Base-by-base conservation (phyloP, 2,113 vertebrate species). In the Dryoscopus gambensis region DNA sequence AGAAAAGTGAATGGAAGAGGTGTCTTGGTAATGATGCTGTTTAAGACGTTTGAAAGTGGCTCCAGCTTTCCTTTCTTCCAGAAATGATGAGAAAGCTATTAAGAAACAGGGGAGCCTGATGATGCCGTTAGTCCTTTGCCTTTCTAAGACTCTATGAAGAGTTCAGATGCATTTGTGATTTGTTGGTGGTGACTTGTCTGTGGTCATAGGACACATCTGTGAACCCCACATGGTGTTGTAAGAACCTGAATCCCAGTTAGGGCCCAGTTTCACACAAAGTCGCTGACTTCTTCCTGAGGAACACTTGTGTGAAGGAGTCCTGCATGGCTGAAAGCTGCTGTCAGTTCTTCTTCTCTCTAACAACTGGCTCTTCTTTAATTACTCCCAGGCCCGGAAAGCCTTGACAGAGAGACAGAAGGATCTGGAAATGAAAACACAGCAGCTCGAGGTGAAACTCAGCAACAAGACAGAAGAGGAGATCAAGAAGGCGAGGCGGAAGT, bases 391-490 rank as follows among this genome's bases (percentile, higher is more conserved):
- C 79, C 98, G 99, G 39, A 99, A 99, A 96, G 98, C 99, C 20
- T 98, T 99, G 94, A 98, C 98, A 1, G 99, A 99, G 94, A 97
- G 99, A 64, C 99, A 99, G 98, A 99, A 99, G 87, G 99, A 99
- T 90, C 98, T 99, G 95, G 99, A 99, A 95, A 65, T 99, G 92
- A 99, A 99, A 97, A 99, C 99, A 3, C 99, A 99, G 96, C 99
- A 99, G 97, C 95, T 99, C 62, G 99, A 99, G 97, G 98, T 99
- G 95, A 99, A 99, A 93, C 98, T 99, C 94, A 99, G 97, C 98
- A 99, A 98, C 97, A 99, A 99, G 97, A 99, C 98, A 2, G 99
- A 99, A 92, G 99, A 99, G 89, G 99, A 99, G 84, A 99, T 99
- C 95, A 99, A 99, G 98, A 99, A 99, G 93, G 99, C 99, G 0